Evolutionary conservation across 2,888 invertebrate genomes (phyloP).

Genomic region (Leuctra nigra): DNA sequence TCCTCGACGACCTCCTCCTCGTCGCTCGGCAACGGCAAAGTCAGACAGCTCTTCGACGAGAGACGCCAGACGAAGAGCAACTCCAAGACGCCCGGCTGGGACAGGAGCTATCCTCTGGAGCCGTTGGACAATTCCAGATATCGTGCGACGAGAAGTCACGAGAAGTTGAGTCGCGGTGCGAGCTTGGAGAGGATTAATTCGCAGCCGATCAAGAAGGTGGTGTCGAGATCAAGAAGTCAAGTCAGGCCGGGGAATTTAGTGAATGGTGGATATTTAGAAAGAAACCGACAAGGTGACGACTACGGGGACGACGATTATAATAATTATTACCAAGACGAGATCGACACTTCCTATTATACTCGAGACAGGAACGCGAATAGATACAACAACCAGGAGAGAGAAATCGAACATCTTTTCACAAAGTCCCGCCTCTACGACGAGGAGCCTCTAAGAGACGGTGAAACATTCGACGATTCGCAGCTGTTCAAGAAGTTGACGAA

Average conservation of each 20-base stretch:
- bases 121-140: conserved; percentile 54
- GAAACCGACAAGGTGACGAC: not conserved
- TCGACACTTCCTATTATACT: conserved; percentile 5
- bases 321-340: conserved; percentile 1
- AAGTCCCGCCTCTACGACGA: conserved; percentile 13
- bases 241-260: conserved; percentile 13
- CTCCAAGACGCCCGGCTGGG: conserved; percentile 37
- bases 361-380: conserved; percentile 3
- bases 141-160: conserved; percentile 33
- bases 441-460: conserved; percentile 12
- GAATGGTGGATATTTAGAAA: conserved; percentile 5
- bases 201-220: conserved; percentile 14
- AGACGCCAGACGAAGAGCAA: conserved; percentile 47
- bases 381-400: conserved; percentile 1
- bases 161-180: conserved; percentile 19
- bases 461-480: conserved; percentile 12
- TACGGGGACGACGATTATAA: conserved; percentile 14
- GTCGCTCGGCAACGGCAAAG: conserved; percentile 42
- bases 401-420: conserved; percentile 3
- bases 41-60: conserved; percentile 82
- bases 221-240: conserved; percentile 24
- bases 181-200: conserved; percentile 22
- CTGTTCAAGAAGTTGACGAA: conserved; percentile 38
- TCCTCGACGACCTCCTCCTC: conserved; percentile 31
- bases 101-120: conserved; percentile 74